Evolutionary conservation across 2,888 invertebrate genomes (phyloP), one percentile per base, ranked within the genome.

Genomic region (Chydorus sphaericus): DNA sequence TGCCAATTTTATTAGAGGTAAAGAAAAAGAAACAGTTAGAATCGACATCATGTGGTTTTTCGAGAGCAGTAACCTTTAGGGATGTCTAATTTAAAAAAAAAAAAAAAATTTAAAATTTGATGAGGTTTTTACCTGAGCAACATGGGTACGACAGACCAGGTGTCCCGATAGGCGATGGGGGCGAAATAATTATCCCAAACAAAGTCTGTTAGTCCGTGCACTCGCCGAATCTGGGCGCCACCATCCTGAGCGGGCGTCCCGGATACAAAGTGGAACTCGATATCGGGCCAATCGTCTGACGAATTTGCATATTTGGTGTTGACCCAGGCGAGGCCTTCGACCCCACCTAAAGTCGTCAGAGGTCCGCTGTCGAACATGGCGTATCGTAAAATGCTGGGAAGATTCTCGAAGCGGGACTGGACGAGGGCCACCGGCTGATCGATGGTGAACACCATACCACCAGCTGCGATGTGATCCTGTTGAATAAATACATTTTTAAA

Each of bases 261-360:
- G 28, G 88, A 84, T 0, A 87, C 84, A 70, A 90, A 73, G 85
- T 91, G 90, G 65, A 90, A 87, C 66, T 89, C 88, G 60, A 91
- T 87, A 65, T 91, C 91, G 0, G 91, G 90, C 86, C 88, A 90
- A 67, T 91, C 90, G 56, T 89, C 86, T 0, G 82, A 77, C 55
- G 80, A 75, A 66, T 90, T 91, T 0, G 87, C 87, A 66, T 88
- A 90, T 70, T 89, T 90, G 0, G 90, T 90, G 61, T 87, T 88
- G 16, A 91, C 84, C 68, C 88, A 92, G 0, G 83, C 91, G n/a
- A 90, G 68, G 0, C 86, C 84, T 71, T 91, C 91, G 0, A 91
- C 89, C 0, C 89, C 90, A 1, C 91, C 91, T 67, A 89, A 75
- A 2, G 90, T 83, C 0, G 91, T 90, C 30, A 90, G 69, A 0